Conservation (phyloP, 2,888 invertebrate species). For the Oasisia sp. region DNA sequence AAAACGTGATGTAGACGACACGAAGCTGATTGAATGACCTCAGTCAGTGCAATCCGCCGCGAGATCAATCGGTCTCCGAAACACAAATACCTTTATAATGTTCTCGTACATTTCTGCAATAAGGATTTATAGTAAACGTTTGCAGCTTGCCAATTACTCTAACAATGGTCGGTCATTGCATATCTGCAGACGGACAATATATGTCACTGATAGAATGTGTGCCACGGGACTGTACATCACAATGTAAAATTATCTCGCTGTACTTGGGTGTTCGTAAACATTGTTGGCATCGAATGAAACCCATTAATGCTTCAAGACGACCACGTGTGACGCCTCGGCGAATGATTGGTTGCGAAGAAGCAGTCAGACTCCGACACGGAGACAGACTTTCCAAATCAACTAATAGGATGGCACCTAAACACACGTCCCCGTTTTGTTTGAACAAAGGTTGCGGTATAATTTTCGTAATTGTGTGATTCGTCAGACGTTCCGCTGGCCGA, state of each 20-base stretch:
- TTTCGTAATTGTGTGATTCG: not conserved
- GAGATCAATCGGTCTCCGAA: not conserved
- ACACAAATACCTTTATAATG: not conserved
- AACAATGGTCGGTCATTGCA: not conserved
- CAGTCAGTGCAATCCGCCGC: not conserved
- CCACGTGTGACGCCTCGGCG: not conserved
- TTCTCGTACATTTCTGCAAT: not conserved
- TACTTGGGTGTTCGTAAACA: not conserved
- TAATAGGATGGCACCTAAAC: not conserved
- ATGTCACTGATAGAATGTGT: not conserved
- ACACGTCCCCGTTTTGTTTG: not conserved
- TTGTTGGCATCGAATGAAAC: not conserved
- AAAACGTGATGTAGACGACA: constrained; percentile 11
- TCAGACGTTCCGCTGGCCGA: not conserved
- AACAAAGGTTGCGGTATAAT: not conserved
- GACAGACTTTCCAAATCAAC: not conserved
- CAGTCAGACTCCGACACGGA: not conserved
- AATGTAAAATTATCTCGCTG: not conserved
- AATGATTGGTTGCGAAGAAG: not conserved
- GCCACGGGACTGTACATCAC: not conserved
- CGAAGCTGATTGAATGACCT: not conserved
- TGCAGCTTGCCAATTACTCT: not conserved
- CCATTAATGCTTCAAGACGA: not conserved
- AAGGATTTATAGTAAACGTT: not conserved
- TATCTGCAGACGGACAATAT: not conserved